A percentile compares a stretch with the other conserved stretches of the same genome.
phyloP scores from a whole-genome alignment of 2,797 vertebrate genomes.

The Tokudaia tokunoshimensis region DNA sequence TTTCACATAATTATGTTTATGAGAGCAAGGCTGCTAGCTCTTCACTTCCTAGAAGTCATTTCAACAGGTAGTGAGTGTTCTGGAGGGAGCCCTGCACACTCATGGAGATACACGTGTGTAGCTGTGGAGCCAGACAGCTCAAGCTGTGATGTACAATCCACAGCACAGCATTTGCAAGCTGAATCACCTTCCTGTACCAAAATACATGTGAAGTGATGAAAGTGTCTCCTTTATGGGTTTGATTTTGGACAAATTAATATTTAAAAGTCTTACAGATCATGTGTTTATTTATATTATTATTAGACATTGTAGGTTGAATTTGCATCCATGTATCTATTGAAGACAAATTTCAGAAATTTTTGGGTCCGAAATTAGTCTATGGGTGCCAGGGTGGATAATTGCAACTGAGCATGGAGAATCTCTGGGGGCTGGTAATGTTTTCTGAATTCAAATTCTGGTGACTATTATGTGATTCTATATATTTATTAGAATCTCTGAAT shows the following conservation, averaged over 20 bases:
- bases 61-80: background rate
- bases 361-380: background rate
- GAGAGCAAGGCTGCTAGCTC: background rate
- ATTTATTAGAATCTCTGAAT: background rate
- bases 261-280: background rate
- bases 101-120: background rate
- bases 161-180: background rate
- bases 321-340: background rate
- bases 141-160: background rate
- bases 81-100: background rate
- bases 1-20: background rate
- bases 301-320: background rate
- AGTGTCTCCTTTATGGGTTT: background rate
- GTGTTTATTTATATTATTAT: background rate
- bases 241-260: background rate
- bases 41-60: background rate
- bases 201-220: background rate
- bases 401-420: background rate
- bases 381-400: background rate
- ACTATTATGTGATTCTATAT: background rate
- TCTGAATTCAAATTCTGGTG: background rate
- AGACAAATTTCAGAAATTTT: background rate
- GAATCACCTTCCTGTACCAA: background rate
- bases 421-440: background rate
- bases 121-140: background rate